These are phyloP conservation scores for Andrena dorsata DNA, from an alignment of 2,888 invertebrate species.

Conservation along the genomic window DNA sequence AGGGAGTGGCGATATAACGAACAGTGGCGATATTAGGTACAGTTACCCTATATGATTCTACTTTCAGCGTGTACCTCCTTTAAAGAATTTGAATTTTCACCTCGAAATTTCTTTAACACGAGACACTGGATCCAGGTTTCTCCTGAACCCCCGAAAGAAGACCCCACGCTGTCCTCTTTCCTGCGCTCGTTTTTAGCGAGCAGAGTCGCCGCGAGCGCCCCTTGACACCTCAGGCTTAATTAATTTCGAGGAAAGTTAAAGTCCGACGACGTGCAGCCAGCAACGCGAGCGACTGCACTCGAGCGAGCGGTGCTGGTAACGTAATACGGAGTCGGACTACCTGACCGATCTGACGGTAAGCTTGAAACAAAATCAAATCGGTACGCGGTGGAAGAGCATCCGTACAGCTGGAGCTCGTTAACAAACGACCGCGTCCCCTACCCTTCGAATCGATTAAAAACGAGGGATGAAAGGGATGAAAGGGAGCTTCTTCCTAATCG, in stretches of 20 bases:
- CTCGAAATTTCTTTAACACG: no score
- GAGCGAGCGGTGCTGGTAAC: constrained; percentile 72
- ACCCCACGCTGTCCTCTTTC: not conserved
- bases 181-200: not conserved
- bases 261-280: constrained; percentile 74
- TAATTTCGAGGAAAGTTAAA: constrained; percentile 77
- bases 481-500: no score
- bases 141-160: not conserved
- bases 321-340: constrained; percentile 78
- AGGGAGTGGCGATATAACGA: no score
- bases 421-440: constrained; percentile 41
- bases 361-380: constrained; percentile 74
- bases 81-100: no score
- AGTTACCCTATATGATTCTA: no score
- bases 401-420: constrained; percentile 57
- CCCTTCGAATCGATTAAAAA: not conserved
- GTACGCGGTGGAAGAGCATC: constrained; percentile 55
- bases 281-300: constrained; percentile 69
- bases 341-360: constrained; percentile 75
- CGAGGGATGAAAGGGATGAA: not conserved
- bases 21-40: no score
- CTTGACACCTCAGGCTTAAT: constrained; percentile 72
- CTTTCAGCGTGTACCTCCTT: no score
- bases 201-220: constrained; percentile 20
- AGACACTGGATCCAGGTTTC: constrained; percentile 37